Percentiles rank a stretch among this genome's conserved stretches.
Evolutionary conservation across 2,113 vertebrate genomes (phyloP).

Genomic region (Platycercus adscitus): DNA sequence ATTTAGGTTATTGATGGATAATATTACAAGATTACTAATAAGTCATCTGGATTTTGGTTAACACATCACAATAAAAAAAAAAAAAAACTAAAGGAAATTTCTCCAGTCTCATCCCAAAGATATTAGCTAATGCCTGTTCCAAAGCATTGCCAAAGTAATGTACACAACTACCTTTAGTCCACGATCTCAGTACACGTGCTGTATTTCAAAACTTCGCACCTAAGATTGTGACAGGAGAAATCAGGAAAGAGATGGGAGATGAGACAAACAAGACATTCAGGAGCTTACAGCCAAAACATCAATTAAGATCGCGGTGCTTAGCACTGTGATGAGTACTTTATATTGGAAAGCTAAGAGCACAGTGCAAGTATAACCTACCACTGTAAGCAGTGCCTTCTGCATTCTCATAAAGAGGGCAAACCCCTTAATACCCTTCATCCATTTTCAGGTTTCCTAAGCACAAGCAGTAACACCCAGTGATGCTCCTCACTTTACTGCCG

Average conservation of each 20-base stretch:
- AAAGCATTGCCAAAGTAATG: neutral
- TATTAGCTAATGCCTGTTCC: neutral
- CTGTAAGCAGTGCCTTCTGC: neutral
- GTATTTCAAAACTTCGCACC: neutral
- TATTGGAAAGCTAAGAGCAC: neutral
- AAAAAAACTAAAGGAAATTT: neutral
- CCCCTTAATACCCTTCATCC: neutral
- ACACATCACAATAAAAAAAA: neutral
- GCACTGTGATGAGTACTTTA: neutral
- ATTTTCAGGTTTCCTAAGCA: neutral
- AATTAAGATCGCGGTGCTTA: neutral
- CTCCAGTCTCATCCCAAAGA: neutral
- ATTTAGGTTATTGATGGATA: neutral
- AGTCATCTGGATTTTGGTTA: neutral
- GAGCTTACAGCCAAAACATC: neutral
- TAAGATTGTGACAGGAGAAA: neutral
- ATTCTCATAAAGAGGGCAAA: neutral
- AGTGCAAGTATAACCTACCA: neutral
- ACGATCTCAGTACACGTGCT: neutral
- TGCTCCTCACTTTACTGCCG: neutral
- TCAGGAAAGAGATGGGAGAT: neutral
- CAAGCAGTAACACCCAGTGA: neutral
- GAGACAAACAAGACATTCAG: neutral
- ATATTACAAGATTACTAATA: neutral
- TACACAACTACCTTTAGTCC: neutral